Evolutionary conservation across 1,140 invertebrate species (phyloP), one percentile per base, ranked within the genome.

Genomic region (Hestina assimilis): DNA sequence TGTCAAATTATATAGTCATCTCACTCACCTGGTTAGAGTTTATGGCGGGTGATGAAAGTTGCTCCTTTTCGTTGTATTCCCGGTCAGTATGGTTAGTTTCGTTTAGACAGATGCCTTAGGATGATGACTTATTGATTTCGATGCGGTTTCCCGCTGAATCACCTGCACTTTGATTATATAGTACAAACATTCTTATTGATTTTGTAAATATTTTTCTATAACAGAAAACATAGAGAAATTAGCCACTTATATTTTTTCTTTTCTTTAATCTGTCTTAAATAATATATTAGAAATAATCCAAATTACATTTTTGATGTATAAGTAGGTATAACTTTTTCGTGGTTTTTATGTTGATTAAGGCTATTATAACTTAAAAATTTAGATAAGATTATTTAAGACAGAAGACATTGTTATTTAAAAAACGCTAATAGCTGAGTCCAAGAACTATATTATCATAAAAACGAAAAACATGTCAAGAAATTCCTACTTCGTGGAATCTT

Each of bases 11-110:
- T 70, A 45, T 63, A 33, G 17, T 45, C 51, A 40, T 80, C 72
- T 65, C 66, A 33, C 26, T 83, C 63, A 48, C 38, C 53, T 63
- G 64, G 67, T 67, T 65, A 70, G 64, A 74, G 77, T 82, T 82
- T 84, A 81, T 68, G 62, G 61, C 46, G 59, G 61, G 75, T 74
- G 73, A 82, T 70, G 77, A 83, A 82, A 82, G 79, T 80, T 76
- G 73, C 62, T 75, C 65, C 59, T 78, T 62, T 60, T 45, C 50
- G 66, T 65, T 40, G 42, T 38, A n/a, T n/a, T n/a, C 24, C 4
- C 3, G 33, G 38, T 59, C 45, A 59, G 57, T 59, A 56, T 51
- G 46, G 33, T 47, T 66, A 62, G 58, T 72, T 64, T 66, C 48
- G 43, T 63, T 57, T 61, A 67, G 71, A 77, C 75, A 77, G 76